These are phyloP conservation scores for Sebastes steindachneri DNA, from an alignment of 2,797 vertebrate species.

Conservation along the genomic window DNA sequence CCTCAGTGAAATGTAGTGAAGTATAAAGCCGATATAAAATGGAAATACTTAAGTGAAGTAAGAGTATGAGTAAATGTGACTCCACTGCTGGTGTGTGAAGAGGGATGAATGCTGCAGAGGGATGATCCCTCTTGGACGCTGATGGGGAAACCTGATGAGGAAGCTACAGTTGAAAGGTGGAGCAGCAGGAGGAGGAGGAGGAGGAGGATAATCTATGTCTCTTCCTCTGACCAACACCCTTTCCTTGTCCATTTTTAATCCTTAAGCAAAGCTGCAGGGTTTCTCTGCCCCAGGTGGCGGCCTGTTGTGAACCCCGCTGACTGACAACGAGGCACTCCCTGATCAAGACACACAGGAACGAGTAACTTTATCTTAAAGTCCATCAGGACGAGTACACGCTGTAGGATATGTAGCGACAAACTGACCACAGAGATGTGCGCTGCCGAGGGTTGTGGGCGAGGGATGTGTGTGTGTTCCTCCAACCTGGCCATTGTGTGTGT, in stretches of 20 bases:
- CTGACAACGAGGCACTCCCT: slow-evolving; percentile 24
- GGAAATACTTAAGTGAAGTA: background rate
- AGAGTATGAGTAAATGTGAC: background rate
- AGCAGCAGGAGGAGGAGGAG: slow-evolving; percentile 19
- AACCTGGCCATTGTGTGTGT: slow-evolving; percentile 63
- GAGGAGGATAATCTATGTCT: slow-evolving; percentile 62
- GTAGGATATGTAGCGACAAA: slow-evolving; percentile 1
- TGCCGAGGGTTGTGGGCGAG: slow-evolving; percentile 35
- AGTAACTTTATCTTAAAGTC: slow-evolving; percentile 10
- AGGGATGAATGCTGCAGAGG: background rate
- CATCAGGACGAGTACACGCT: background rate
- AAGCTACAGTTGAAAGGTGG: slow-evolving; percentile 19
- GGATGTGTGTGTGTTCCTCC: slow-evolving; percentile 38
- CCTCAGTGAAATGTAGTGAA: background rate
- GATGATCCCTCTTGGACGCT: slow-evolving; percentile 28
- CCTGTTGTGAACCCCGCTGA: slow-evolving; percentile 35
- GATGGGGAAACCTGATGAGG: slow-evolving; percentile 11
- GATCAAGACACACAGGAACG: slow-evolving; percentile 40
- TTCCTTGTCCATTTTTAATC: slow-evolving; percentile 68
- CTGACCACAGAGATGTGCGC: slow-evolving; percentile 10
- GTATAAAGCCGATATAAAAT: background rate
- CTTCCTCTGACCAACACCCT: slow-evolving; percentile 32
- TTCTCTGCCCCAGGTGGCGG: slow-evolving; percentile 32
- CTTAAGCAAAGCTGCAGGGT: slow-evolving; percentile 60
- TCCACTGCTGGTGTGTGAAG: background rate